Conservation (phyloP, 1,140 invertebrate species). For the Laupala kohalensis region DNA sequence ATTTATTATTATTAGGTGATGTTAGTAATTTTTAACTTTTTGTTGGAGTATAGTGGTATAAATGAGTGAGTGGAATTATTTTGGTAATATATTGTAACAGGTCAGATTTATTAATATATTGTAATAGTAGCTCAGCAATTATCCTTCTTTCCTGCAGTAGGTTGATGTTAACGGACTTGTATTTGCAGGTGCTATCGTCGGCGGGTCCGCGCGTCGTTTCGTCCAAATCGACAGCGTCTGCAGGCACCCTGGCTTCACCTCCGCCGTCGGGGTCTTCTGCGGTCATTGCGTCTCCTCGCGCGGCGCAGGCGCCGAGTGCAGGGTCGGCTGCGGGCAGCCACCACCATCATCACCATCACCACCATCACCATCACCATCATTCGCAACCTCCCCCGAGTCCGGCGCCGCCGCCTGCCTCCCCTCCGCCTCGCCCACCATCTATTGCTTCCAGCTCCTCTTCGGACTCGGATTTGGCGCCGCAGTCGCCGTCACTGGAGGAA, state of each 20-base stretch:
- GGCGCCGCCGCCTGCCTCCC: constrained; percentile 11
- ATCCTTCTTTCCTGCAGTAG: no score
- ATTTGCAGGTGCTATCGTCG: neutral
- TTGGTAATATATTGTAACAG: no score
- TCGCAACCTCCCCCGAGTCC: neutral
- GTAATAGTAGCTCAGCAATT: no score
- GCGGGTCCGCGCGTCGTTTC: neutral
- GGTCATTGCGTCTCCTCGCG: constrained; percentile 30
- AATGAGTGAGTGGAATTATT: no score
- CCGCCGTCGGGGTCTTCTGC: no score
- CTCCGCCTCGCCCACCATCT: constrained; percentile 17
- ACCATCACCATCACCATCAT: neutral
- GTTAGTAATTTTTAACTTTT: no score
- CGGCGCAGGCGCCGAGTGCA: neutral
- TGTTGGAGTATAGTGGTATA: no score
- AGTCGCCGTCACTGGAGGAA: constrained; percentile 38
- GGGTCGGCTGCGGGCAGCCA: neutral
- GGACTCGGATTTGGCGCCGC: constrained; percentile 27
- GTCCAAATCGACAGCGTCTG: constrained; percentile 25
- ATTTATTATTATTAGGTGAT: no score
- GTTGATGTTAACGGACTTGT: no score
- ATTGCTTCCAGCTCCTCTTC: constrained; percentile 23
- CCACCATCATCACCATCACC: neutral
- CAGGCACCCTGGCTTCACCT: constrained; percentile 3
- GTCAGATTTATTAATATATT: no score